Evolutionary conservation across 1,140 invertebrate genomes (phyloP), one percentile per base, ranked within the genome.

Genomic region (Drosophila tsacasi): DNA sequence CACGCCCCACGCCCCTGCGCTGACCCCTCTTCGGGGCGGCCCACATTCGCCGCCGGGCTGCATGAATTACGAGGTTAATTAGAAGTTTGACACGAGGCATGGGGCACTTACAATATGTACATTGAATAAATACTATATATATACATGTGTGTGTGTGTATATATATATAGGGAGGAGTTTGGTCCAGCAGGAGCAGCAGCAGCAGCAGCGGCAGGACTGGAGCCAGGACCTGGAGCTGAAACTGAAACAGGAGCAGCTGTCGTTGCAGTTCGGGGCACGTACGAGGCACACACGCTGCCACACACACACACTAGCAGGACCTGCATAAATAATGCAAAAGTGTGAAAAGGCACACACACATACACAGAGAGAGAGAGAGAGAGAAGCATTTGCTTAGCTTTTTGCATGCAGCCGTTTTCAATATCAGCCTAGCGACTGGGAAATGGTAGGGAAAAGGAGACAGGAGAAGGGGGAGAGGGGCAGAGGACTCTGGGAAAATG

Each of bases 231-330:
- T 21, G 32, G 12, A n/a, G 15, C 66, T 19, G 68, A 44, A 58
- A n/a, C 66, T 19, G 68, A 44, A 58, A 46, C 52, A 60, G 67
- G 37, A 73, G 71, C 71, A 73, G 71, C 71, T 73, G 71, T 73
- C 71, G 71, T 75, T 84, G 78, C 82, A 85, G 76, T 81, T 81
- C 78, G 57, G 78, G 77, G 77, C 81, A 84, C 81, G 82, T 85
- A 85, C 66, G 49, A 54, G 47, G 25, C 60, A 60, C 69, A 59
- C 61, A 47, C 76, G 46, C 44, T 21, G 37, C 12, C 64, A 39
- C 42, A 42, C 39, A 35, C 58, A 65, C 58, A 63, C 32, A 76
- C 73, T 62, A 37, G 25, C 59, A 69, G n/a, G 67, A 39, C 46
- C 71, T 73, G 71, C 71, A 73, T 73, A 73, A 73, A 73, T 73